These are phyloP conservation scores for Arvicola amphibius DNA, from an alignment of 2,797 vertebrate species.

Conservation along the genomic window DNA sequence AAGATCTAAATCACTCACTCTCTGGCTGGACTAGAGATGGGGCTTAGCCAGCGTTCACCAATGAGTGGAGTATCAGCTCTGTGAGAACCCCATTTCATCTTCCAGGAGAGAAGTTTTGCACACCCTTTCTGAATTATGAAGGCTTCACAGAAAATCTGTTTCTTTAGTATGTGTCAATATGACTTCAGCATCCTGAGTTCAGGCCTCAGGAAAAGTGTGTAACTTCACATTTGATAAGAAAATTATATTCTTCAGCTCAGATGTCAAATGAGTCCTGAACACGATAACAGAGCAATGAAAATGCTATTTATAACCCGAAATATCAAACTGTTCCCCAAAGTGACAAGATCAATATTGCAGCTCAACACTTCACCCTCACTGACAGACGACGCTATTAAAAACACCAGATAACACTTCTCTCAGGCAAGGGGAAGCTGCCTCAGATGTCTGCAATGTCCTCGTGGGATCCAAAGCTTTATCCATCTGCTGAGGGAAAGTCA, in stretches of 20 bases:
- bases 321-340: slow-evolving; percentile 86
- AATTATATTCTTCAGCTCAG: slow-evolving; percentile 60
- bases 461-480: slow-evolving; percentile 73
- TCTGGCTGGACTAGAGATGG: neutral
- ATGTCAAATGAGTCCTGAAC: slow-evolving; percentile 73
- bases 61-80: fast-evolving
- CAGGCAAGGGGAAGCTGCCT: slow-evolving; percentile 39
- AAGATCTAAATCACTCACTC: neutral
- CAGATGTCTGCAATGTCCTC: slow-evolving; percentile 59
- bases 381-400: slow-evolving; percentile 87
- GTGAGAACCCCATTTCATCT: neutral
- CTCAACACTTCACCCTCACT: slow-evolving; percentile 79
- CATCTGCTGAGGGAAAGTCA: slow-evolving; percentile 38
- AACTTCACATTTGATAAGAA: slow-evolving; percentile 65
- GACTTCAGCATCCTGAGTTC: neutral
- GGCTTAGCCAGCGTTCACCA: neutral
- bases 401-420: slow-evolving; percentile 79
- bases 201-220: slow-evolving; percentile 29
- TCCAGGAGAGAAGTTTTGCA: neutral
- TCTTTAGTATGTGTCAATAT: neutral
- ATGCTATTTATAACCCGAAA: slow-evolving; percentile 87
- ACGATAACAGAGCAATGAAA: slow-evolving; percentile 80
- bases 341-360: slow-evolving; percentile 88
- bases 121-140: neutral
- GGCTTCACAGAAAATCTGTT: neutral